A percentile compares a stretch with the other conserved stretches of the same genome.
Conservation (phyloP, 2,888 invertebrate genomes). For the Apotomis capreana region DNA sequence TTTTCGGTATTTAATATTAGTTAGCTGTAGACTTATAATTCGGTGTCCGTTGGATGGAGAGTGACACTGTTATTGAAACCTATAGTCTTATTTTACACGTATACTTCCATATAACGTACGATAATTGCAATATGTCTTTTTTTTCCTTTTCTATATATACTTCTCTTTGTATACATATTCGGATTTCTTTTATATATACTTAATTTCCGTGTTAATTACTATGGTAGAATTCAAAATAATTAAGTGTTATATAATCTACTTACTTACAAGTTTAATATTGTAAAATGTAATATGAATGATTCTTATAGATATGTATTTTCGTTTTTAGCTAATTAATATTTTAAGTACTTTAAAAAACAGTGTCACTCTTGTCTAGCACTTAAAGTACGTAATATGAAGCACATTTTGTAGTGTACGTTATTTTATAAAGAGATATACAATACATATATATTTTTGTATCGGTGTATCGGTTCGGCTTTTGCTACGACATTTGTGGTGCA, state of each 20-base stretch:
- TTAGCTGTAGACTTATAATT: constrained; percentile 50
- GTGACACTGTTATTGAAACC: constrained; percentile 17
- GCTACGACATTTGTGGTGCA: constrained; percentile 59
- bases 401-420: constrained; percentile 30
- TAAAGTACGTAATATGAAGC: constrained; percentile 33
- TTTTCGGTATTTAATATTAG: constrained; percentile 56
- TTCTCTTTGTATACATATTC: too few species aligned
- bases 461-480: constrained; percentile 68
- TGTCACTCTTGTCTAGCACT: constrained; percentile 28
- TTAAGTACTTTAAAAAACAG: not conserved
- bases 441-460: constrained; percentile 71
- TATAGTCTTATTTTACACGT: not conserved
- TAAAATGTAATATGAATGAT: too few species aligned
- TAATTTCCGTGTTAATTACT: too few species aligned
- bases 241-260: too few species aligned
- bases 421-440: constrained; percentile 60
- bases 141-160: too few species aligned
- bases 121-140: not conserved
- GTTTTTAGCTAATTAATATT: too few species aligned
- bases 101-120: not conserved
- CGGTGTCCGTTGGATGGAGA: constrained; percentile 48
- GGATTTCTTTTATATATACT: too few species aligned
- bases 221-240: too few species aligned
- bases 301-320: too few species aligned
- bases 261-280: too few species aligned